phyloP scores from a whole-genome alignment of 2,888 invertebrate genomes.

The Eremobia ochroleuca region DNA sequence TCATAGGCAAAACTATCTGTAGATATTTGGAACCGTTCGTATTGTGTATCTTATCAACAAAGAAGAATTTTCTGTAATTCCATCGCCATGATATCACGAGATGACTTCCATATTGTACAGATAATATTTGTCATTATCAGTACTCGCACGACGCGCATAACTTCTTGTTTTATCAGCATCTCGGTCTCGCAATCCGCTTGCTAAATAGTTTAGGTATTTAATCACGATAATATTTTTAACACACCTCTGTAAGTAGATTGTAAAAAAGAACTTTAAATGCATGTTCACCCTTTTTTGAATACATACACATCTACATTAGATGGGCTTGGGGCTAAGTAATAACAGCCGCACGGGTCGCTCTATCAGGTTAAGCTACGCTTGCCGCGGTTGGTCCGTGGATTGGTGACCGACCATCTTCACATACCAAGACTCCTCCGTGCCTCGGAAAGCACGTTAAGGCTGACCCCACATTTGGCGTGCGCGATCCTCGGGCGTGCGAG shows the following conservation, averaged over 20 bases:
- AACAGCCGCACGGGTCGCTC: no score
- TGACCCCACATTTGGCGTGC: no score
- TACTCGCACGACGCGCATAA: slow-evolving; percentile 4
- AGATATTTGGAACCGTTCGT: neutral
- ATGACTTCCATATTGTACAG: slow-evolving; percentile 31
- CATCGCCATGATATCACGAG: slow-evolving; percentile 21
- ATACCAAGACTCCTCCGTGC: no score
- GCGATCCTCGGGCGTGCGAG: no score
- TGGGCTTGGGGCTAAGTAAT: no score
- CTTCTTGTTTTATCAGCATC: slow-evolving; percentile 26
- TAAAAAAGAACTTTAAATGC: neutral
- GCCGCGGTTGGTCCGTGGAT: no score
- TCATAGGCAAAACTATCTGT: neutral
- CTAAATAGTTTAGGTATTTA: neutral
- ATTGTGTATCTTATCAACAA: slow-evolving; percentile 1
- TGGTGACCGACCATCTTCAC: no score
- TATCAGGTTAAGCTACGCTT: no score
- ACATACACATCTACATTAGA: no score
- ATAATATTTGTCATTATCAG: slow-evolving; percentile 38
- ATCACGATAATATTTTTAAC: neutral
- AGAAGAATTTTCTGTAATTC: slow-evolving; percentile 22
- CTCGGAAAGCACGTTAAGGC: no score
- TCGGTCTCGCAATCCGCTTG: slow-evolving; percentile 15
- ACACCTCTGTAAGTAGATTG: neutral
- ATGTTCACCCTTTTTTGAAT: neutral